Conservation (phyloP, 2,888 invertebrate genomes). For the Leptura quadrifasciata region DNA sequence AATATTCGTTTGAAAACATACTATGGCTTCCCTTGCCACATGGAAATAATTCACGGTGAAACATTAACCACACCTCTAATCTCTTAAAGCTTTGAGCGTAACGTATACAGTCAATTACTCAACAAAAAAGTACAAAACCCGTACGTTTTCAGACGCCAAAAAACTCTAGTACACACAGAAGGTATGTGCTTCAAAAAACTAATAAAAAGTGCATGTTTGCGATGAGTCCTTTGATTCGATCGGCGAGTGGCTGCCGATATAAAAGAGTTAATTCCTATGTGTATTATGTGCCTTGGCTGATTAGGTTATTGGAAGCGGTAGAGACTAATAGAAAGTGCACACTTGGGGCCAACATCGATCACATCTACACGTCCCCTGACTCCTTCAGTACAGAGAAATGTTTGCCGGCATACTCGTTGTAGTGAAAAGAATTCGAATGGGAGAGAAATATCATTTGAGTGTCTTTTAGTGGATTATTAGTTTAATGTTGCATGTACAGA, state of each 20-base stretch:
- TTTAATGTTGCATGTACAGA: not conserved
- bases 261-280: slow-evolving; percentile 46
- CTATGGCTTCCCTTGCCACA: not conserved
- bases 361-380: slow-evolving; percentile 58
- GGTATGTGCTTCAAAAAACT: slow-evolving; percentile 30
- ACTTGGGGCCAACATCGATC: slow-evolving; percentile 65
- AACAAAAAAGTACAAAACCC: slow-evolving; percentile 7
- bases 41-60: not conserved
- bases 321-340: slow-evolving; percentile 66
- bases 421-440: not conserved
- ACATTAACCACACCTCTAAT: slow-evolving; percentile 1
- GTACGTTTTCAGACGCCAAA: slow-evolving; percentile 24
- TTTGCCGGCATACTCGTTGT: slow-evolving; percentile 10
- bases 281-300: slow-evolving; percentile 56
- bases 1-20: not conserved
- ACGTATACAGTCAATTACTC: slow-evolving; percentile 30
- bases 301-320: slow-evolving; percentile 66
- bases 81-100: slow-evolving; percentile 10
- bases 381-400: slow-evolving; percentile 35
- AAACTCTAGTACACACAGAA: slow-evolving; percentile 13
- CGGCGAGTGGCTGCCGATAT: slow-evolving; percentile 27
- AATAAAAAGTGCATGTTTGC: slow-evolving; percentile 43
- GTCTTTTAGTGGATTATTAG: not conserved
- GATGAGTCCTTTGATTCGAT: slow-evolving; percentile 46
- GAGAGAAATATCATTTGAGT: not conserved